Base-by-base conservation (phyloP, 2,113 vertebrate species). In the Chitala chitala region DNA sequence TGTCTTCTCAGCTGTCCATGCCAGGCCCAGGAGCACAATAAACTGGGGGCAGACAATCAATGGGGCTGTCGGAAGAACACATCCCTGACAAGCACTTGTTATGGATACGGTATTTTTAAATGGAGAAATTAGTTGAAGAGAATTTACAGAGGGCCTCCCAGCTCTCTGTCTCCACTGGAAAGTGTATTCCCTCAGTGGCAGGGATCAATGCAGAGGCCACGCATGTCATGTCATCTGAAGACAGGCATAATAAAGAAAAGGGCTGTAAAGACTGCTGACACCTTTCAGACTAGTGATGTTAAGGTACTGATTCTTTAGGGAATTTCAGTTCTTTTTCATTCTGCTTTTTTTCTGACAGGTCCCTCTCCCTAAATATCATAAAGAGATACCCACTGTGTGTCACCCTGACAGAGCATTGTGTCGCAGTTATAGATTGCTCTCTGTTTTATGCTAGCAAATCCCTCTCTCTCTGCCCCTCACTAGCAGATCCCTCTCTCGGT, bases 221-320 rank as follows among this genome's bases (percentile, higher is more conserved):
- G 13, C 33, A 29, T 2, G 26, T 31, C 59, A n/a, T 31, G 46
- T 51, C 42, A 59, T 54, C 5, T n/a, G n/a, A n/a, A n/a, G 54
- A 66, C 24, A 72, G 71, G 54, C 42, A 15, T 44, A 38, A 61
- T 44, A 74, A 73, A 73, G 56, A 31, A 73, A 24, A 63, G 72
- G 20, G 44, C n/a, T 50, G 38, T 29, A 42, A 46, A 40, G n/a
- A 24, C n/a, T 15, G 22, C 38, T 72, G 71, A 59, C 71, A 72
- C 64, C 64, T 68, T 68, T 31, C 38, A 29, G 26, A 3, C 40
- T 33, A 69, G 17, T 51, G 66, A 17, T 53, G 44, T 36, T 51
- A 50, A 26, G 29, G 9, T 8, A 51, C 46, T 17, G 1, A 3
- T 69, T 17, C 29, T 36, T 5, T 36, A 6, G 4, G 29, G 24